Evolutionary conservation across 1,140 invertebrate species (phyloP).

Genomic region (Eriocheir sinensis): DNA sequence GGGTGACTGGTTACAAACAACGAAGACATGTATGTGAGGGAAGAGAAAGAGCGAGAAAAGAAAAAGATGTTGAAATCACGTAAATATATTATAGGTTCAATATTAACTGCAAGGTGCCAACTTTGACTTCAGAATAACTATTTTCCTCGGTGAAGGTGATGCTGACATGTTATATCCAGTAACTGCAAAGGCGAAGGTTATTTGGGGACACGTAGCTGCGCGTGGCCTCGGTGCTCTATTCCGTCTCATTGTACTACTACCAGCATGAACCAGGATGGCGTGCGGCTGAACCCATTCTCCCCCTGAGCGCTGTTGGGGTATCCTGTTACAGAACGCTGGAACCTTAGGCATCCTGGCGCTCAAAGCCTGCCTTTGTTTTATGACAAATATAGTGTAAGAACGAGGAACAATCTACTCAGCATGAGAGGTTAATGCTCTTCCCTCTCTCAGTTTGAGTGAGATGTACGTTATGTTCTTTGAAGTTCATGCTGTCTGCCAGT

Average conservation of each 20-base stretch:
- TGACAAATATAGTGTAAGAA: background rate
- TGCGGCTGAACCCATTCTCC: slow-evolving; percentile 59
- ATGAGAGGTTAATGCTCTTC: background rate
- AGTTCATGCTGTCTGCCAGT: background rate
- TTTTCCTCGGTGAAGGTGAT: background rate
- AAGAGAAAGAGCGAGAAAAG: background rate
- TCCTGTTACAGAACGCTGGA: slow-evolving; percentile 72
- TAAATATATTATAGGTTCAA: background rate
- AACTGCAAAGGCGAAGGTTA: too few species aligned
- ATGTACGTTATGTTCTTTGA: background rate
- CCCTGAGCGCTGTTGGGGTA: slow-evolving; percentile 55
- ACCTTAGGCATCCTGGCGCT: slow-evolving; percentile 57
- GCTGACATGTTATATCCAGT: too few species aligned
- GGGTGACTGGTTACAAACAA: slow-evolving; percentile 1
- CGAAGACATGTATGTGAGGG: background rate
- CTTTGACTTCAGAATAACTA: background rate
- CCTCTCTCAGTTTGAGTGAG: background rate
- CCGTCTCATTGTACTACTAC: background rate
- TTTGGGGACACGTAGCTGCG: too few species aligned
- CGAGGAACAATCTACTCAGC: background rate
- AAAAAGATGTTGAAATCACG: background rate
- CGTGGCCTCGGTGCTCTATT: too few species aligned
- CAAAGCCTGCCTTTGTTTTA: slow-evolving; percentile 30
- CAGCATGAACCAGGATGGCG: slow-evolving; percentile 64
- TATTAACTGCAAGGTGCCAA: background rate